phyloP scores from a whole-genome alignment of 2,797 vertebrate species.

The Gastrophryne carolinensis region DNA sequence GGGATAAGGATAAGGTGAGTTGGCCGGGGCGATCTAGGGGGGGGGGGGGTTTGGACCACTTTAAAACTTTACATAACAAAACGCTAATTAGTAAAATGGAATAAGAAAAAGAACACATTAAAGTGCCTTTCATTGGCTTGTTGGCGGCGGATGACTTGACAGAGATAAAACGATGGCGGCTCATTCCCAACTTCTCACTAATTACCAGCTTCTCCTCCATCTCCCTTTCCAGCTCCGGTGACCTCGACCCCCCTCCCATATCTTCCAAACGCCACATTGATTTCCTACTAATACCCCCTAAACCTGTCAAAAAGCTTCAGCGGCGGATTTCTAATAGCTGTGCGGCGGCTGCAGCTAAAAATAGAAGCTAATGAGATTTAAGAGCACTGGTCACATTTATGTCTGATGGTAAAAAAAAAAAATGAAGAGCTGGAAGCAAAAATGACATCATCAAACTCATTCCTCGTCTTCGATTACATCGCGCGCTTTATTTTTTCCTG shows the following conservation, averaged over 20 bases:
- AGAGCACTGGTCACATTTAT: neutral
- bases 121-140: too few relatives aligned
- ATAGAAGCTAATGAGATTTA: constrained; percentile 6
- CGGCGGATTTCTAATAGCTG: neutral
- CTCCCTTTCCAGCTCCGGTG: neutral
- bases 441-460: neutral
- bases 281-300: constrained; percentile 9
- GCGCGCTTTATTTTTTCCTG: neutral
- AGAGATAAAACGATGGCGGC: too few relatives aligned
- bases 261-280: neutral
- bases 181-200: too few relatives aligned
- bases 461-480: neutral
- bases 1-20: too few relatives aligned
- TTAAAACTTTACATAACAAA: too few relatives aligned
- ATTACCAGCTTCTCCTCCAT: neutral
- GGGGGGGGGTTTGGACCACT: too few relatives aligned
- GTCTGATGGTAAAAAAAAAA: neutral
- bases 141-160: too few relatives aligned
- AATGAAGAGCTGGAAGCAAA: neutral
- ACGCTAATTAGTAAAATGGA: too few relatives aligned
- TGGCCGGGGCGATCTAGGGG: too few relatives aligned
- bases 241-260: neutral
- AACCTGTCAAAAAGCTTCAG: neutral
- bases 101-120: too few relatives aligned
- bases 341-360: too few relatives aligned